A percentile compares a stretch with the other conserved stretches of the same genome.
phyloP scores from a whole-genome alignment of 2,888 invertebrate genomes.

The Brachyopa scutellaris region DNA sequence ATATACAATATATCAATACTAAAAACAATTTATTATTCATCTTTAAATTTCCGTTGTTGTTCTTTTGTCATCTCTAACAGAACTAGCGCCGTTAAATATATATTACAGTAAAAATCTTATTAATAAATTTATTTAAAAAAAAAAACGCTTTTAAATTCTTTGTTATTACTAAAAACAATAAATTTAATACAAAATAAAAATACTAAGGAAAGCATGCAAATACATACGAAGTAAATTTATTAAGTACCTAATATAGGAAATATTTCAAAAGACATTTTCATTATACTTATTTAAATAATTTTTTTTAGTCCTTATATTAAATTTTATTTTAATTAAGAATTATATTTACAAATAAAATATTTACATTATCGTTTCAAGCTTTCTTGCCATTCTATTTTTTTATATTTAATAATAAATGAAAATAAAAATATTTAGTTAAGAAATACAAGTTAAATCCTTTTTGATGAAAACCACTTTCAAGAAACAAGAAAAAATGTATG shows the following conservation, averaged over 20 bases:
- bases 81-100: not conserved
- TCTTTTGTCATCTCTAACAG: not conserved
- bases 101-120: constrained; percentile 17
- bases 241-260: constrained; percentile 63
- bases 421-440: not conserved
- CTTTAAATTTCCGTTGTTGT: not conserved
- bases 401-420: too few species aligned
- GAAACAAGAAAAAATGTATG: constrained; percentile 7
- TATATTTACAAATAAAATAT: constrained; percentile 23
- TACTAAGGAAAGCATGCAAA: constrained; percentile 15
- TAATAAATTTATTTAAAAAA: not conserved
- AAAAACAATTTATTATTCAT: constrained; percentile 23
- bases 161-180: not conserved
- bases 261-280: not conserved
- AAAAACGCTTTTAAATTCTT: not conserved
- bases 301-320: not conserved
- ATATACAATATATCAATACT: constrained; percentile 7
- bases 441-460: constrained; percentile 22
- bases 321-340: not conserved
- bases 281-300: not conserved
- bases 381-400: too few species aligned
- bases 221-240: constrained; percentile 1
- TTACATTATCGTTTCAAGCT: constrained; percentile 1
- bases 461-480: constrained; percentile 1
- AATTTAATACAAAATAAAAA: not conserved